Evolutionary conservation across 2,797 vertebrate species (phyloP).

Genomic region (Leptoclinus maculatus): DNA sequence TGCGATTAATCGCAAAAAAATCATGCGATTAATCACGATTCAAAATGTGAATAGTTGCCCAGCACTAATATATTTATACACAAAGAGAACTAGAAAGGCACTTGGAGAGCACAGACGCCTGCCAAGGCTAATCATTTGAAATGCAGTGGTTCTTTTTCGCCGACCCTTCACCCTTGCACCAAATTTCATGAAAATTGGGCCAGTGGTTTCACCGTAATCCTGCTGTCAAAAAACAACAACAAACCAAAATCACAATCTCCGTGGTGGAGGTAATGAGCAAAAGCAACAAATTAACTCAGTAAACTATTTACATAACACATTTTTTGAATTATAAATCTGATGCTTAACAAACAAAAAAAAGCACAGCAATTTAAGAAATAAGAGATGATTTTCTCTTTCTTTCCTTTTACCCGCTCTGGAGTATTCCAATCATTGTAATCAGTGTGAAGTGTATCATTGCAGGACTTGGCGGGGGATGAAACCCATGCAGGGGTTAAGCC

Average conservation of each 20-base stretch:
- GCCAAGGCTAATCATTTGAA: no score
- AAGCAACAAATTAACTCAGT: background rate
- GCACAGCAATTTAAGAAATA: background rate
- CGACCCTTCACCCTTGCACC: no score
- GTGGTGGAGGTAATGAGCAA: background rate
- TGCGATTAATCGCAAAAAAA: no score
- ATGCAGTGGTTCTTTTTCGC: no score
- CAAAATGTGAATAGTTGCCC: no score
- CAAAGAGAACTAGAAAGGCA: no score
- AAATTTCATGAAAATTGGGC: background rate
- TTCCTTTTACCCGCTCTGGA: constrained; percentile 2
- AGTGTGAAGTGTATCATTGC: constrained; percentile 73
- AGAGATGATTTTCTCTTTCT: background rate
- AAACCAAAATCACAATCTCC: background rate
- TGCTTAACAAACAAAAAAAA: background rate
- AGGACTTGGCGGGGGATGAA: constrained; percentile 72
- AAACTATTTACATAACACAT: background rate
- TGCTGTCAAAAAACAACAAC: background rate
- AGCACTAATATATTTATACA: no score
- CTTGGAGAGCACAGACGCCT: no score
- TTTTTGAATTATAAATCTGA: background rate
- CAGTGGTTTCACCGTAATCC: background rate
- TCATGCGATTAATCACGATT: no score
- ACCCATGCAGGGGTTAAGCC: constrained; percentile 76
- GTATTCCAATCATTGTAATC: constrained; percentile 65